A percentile compares a stretch with the other conserved stretches of the same genome.
phyloP scores from a whole-genome alignment of 2,888 invertebrate genomes.

The Piscicola geometra region DNA sequence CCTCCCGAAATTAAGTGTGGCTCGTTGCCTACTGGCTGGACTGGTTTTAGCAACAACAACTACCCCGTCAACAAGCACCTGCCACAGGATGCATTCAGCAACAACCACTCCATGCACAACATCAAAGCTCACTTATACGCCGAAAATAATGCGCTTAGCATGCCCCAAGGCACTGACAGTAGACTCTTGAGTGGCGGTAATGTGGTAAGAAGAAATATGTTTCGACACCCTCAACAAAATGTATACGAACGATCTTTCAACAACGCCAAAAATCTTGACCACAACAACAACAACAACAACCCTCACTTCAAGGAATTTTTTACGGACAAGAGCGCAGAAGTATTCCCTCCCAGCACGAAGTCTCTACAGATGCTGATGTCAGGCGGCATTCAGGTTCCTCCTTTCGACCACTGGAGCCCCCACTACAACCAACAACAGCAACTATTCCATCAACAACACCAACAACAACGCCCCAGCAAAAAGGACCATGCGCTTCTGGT shows the following conservation, averaged over 20 bases:
- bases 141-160: too few relatives aligned
- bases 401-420: background rate
- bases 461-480: background rate
- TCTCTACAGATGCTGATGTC: constrained; percentile 3
- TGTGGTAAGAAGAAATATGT: background rate
- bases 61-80: background rate
- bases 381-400: background rate
- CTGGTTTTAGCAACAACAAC: background rate
- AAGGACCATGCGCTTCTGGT: constrained; percentile 3
- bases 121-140: too few relatives aligned
- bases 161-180: background rate
- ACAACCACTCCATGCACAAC: background rate
- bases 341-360: background rate
- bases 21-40: background rate
- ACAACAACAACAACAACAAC: background rate
- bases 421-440: background rate
- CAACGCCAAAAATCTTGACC: too few relatives aligned
- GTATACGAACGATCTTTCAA: too few relatives aligned
- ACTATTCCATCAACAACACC: too few relatives aligned
- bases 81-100: background rate
- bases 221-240: background rate
- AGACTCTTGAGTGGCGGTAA: background rate
- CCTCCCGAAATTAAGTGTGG: background rate
- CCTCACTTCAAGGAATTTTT: background rate
- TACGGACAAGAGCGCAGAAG: background rate